A percentile compares a stretch with the other conserved stretches of the same genome.
These are phyloP conservation scores for Sardinella longiceps DNA, from an alignment of 2,797 vertebrate species.

Conservation along the genomic window DNA sequence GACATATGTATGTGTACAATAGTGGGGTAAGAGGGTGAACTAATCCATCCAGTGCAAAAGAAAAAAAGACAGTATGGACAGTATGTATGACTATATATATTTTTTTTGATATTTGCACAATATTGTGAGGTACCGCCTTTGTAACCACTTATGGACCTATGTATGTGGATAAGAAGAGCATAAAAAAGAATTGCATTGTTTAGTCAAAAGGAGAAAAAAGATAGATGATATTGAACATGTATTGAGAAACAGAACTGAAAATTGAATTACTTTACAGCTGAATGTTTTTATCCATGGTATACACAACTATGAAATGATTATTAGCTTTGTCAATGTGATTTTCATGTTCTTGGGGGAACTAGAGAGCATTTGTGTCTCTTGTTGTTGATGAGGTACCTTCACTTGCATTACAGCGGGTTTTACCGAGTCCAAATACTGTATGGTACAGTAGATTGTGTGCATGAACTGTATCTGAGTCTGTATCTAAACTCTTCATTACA, in stretches of 20 bases:
- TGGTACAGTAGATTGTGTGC: slow-evolving; percentile 42
- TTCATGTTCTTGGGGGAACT: slow-evolving; percentile 58
- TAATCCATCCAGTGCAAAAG: background rate
- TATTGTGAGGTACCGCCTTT: slow-evolving; percentile 53
- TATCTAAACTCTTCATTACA: slow-evolving; percentile 40
- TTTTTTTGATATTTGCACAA: slow-evolving; percentile 62
- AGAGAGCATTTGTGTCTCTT: slow-evolving; percentile 58
- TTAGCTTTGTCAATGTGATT: slow-evolving; percentile 64
- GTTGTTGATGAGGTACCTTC: slow-evolving; percentile 57
- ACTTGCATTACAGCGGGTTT: slow-evolving; percentile 47
- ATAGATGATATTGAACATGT: slow-evolving; percentile 46
- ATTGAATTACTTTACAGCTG: slow-evolving; percentile 55
- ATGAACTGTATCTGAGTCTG: slow-evolving; percentile 42
- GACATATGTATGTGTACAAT: background rate
- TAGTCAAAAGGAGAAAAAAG: slow-evolving; percentile 35
- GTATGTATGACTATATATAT: background rate
- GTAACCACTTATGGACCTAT: slow-evolving; percentile 45
- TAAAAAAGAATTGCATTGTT: slow-evolving; percentile 34
- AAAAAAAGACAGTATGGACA: background rate
- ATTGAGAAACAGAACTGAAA: slow-evolving; percentile 52
- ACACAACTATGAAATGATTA: slow-evolving; percentile 56
- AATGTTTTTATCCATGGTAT: slow-evolving; percentile 71
- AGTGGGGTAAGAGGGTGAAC: background rate
- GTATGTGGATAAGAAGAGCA: slow-evolving; percentile 44
- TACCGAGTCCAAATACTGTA: slow-evolving; percentile 42